Conservation (phyloP, 1,140 invertebrate species). For the Apis dorsata region DNA sequence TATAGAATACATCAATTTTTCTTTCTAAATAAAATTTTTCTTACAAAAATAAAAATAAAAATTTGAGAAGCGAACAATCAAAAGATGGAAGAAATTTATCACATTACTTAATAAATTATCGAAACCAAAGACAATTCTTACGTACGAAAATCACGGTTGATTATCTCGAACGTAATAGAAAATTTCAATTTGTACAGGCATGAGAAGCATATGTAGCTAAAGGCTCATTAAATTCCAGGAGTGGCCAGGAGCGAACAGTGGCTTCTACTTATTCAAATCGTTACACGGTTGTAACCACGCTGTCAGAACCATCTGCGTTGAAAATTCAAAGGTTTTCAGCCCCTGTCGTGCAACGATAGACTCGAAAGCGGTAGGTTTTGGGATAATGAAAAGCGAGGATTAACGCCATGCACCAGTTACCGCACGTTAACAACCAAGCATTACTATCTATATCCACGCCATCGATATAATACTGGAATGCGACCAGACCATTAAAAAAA, state of each 20-base stretch:
- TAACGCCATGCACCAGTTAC: conserved; percentile 48
- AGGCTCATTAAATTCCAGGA: not conserved
- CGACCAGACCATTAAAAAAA: not conserved
- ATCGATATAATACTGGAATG: not conserved
- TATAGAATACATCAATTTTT: not conserved
- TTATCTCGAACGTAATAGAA: not conserved
- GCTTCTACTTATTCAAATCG: conserved; percentile 21
- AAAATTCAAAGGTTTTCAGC: conserved; percentile 31
- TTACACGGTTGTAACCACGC: not conserved
- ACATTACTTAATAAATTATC: too few species aligned
- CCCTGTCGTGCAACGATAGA: conserved; percentile 21
- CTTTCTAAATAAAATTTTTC: not conserved
- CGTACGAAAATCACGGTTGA: not conserved
- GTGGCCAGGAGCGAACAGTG: not conserved
- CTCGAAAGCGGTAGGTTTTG: conserved; percentile 21
- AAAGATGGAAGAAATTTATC: not conserved
- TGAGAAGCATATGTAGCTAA: not conserved
- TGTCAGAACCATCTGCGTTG: conserved; percentile 34
- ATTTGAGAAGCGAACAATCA: not conserved
- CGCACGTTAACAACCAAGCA: conserved; percentile 47
- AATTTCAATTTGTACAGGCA: conserved; percentile 3
- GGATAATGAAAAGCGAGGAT: conserved; percentile 57
- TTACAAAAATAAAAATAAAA: too few species aligned
- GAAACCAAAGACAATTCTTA: too few species aligned
- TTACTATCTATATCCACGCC: conserved; percentile 20